Conservation (phyloP, 2,113 vertebrate genomes). For the Podarcis raffonei region DNA sequence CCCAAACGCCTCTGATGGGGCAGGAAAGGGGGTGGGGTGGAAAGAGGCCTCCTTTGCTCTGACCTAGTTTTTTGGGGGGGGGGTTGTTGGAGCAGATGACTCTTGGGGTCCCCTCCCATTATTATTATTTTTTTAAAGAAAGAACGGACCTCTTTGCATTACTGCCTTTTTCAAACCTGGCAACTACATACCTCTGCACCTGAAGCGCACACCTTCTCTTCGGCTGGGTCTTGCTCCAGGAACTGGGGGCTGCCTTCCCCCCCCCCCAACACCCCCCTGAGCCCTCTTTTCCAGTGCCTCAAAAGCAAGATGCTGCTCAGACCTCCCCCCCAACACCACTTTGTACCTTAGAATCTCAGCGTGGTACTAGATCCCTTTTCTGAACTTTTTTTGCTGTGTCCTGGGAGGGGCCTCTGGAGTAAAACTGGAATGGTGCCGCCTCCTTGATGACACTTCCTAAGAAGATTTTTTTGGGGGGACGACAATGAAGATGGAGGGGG, state of each 20-base stretch:
- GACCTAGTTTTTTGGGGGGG: too few relatives aligned
- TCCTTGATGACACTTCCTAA: background rate
- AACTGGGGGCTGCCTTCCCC: background rate
- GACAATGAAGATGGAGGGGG: too few relatives aligned
- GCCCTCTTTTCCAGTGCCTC: conserved; percentile 1
- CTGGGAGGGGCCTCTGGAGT: background rate
- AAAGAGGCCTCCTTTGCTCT: too few relatives aligned
- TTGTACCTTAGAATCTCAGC: background rate
- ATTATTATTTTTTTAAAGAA: background rate
- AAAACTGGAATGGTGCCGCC: background rate
- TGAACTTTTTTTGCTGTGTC: background rate
- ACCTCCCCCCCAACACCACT: background rate
- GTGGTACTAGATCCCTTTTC: background rate
- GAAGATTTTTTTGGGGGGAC: background rate
- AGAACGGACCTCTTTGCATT: background rate
- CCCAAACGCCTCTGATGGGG: too few relatives aligned
- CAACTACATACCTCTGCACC: conserved; percentile 7
- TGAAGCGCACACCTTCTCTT: background rate
- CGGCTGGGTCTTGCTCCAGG: conserved; percentile 26
- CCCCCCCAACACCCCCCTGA: background rate
- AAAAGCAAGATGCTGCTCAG: background rate
- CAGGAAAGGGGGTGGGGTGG: too few relatives aligned
- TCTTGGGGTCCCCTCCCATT: too few relatives aligned
- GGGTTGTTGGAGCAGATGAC: too few relatives aligned
- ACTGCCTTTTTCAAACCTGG: background rate